These are phyloP conservation scores for Tachyglossus aculeatus DNA, from an alignment of 2,797 vertebrate species.

Conservation along the genomic window DNA sequence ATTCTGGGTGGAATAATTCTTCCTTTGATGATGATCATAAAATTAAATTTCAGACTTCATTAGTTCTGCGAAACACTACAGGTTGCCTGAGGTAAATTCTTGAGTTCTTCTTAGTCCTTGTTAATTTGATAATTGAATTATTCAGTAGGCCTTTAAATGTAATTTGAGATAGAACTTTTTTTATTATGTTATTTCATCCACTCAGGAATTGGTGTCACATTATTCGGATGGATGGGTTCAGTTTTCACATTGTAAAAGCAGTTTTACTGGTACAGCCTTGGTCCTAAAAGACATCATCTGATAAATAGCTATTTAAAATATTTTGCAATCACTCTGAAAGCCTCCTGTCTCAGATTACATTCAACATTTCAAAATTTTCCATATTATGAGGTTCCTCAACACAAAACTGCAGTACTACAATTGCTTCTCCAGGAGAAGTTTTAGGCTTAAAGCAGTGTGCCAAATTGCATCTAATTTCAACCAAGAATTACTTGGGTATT, in stretches of 20 bases:
- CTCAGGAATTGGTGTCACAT: background rate
- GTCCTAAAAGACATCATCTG: background rate
- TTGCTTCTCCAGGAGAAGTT: no score
- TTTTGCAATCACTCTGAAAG: background rate
- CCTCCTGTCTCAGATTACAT: background rate
- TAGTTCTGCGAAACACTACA: conserved; percentile 93
- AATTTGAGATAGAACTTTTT: background rate
- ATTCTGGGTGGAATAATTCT: conserved; percentile 95
- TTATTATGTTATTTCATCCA: conserved; percentile 3
- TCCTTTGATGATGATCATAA: conserved; percentile 96
- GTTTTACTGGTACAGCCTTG: background rate
- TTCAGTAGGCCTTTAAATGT: background rate
- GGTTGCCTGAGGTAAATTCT: conserved; percentile 90
- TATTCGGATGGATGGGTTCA: background rate
- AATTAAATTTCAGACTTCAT: conserved; percentile 96
- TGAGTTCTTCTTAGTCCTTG: background rate
- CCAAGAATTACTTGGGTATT: no score
- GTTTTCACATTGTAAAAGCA: background rate
- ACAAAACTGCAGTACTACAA: no score
- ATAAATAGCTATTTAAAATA: conserved; percentile 16
- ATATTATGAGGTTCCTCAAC: conserved; percentile 3
- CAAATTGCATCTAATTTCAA: no score
- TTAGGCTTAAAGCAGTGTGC: no score
- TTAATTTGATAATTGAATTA: background rate
- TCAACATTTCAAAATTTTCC: conserved; percentile 3